phyloP scores from a whole-genome alignment of 2,113 vertebrate species.

The Picathartes gymnocephalus region DNA sequence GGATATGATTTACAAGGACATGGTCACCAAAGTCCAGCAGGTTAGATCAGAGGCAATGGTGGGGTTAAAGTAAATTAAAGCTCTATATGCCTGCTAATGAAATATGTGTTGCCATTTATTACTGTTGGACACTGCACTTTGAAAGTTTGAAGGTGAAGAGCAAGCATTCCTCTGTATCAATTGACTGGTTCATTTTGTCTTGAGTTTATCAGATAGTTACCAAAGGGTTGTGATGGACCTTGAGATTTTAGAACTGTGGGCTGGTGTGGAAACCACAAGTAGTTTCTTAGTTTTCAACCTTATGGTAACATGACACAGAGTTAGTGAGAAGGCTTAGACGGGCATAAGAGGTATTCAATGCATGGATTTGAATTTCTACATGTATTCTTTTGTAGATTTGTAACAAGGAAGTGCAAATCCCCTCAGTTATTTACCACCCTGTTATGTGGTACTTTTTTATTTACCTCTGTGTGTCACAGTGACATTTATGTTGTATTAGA shows the following conservation, averaged over 20 bases:
- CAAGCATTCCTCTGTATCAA: background rate
- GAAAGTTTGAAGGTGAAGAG: background rate
- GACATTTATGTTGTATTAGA: background rate
- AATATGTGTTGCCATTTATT: background rate
- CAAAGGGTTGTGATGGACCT: background rate
- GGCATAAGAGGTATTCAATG: background rate
- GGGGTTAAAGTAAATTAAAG: background rate
- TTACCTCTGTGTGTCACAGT: background rate
- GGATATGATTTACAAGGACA: slow-evolving; percentile 86
- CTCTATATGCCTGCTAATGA: background rate
- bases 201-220: background rate
- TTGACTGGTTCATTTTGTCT: background rate
- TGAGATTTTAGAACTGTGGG: background rate
- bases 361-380: background rate
- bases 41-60: slow-evolving; percentile 57
- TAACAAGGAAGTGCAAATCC: background rate
- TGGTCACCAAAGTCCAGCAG: slow-evolving; percentile 95
- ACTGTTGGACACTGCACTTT: background rate
- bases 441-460: background rate
- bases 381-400: background rate
- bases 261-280: background rate
- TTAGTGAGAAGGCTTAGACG: background rate
- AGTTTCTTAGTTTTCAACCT: background rate
- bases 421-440: background rate
- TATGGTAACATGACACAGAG: background rate